Evolutionary conservation across 1,140 invertebrate species (phyloP).

Genomic region (Nymphalis io): DNA sequence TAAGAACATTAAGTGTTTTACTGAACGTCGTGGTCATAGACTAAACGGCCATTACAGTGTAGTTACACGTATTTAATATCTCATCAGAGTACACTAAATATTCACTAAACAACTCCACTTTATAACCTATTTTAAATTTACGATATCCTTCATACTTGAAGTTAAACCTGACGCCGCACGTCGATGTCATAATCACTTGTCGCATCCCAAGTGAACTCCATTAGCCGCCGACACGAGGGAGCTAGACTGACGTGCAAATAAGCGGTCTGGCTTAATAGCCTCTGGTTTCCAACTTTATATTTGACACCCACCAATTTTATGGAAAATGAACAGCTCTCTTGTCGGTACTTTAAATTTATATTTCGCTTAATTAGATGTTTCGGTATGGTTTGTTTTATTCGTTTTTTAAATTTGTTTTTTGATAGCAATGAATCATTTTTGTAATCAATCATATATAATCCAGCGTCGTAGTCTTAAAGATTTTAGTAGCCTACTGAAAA

Average conservation of each 20-base stretch:
- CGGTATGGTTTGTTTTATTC: too few species aligned
- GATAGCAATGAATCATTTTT: too few species aligned
- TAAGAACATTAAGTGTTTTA: too few species aligned
- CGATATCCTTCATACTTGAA: slow-evolving; percentile 2
- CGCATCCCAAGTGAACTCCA: background rate
- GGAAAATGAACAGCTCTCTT: background rate
- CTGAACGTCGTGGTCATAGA: too few species aligned
- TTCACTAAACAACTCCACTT: background rate
- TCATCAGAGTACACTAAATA: background rate
- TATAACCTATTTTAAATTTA: background rate
- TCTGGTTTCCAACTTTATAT: background rate
- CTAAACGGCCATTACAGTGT: background rate
- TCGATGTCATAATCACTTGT: slow-evolving; percentile 7
- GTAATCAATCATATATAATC: too few species aligned
- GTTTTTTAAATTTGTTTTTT: too few species aligned
- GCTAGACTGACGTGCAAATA: background rate
- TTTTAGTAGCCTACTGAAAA: too few species aligned
- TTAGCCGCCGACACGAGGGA: background rate
- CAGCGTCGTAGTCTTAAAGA: too few species aligned
- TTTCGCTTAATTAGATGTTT: too few species aligned
- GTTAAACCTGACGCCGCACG: background rate
- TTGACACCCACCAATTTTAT: slow-evolving; percentile 1
- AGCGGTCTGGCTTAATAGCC: background rate
- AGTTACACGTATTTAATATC: background rate
- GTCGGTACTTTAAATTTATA: too few species aligned